Evolutionary conservation across 2,797 vertebrate species (phyloP).

Genomic region (Galago senegalensis): DNA sequence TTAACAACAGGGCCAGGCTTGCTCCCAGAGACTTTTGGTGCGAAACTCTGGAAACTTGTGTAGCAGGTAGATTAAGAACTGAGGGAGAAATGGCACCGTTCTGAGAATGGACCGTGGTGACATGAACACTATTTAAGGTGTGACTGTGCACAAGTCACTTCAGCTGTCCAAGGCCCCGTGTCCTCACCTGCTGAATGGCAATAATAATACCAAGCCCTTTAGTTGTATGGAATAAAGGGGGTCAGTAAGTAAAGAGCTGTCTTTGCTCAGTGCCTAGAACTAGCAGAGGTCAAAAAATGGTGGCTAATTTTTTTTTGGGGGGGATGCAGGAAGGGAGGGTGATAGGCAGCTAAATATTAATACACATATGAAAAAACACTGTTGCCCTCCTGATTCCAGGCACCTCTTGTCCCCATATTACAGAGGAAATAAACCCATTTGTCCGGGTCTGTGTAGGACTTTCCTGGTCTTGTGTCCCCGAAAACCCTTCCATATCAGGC

Average conservation of each 20-base stretch:
- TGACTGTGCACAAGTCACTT: neutral
- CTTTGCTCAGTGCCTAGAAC: neutral
- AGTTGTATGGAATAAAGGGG: neutral
- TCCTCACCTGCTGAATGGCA: neutral
- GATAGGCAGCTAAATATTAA: neutral
- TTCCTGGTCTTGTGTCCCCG: neutral
- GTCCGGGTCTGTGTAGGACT: neutral
- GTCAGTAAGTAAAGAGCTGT: neutral
- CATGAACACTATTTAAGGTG: accelerated
- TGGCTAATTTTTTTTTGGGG: neutral
- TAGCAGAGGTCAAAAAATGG: neutral
- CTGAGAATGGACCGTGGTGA: neutral
- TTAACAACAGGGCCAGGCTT: neutral
- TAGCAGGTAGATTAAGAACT: neutral
- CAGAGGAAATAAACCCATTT: accelerated
- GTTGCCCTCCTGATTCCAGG: neutral
- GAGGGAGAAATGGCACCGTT: neutral
- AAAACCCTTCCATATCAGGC: neutral
- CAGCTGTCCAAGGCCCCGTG: neutral
- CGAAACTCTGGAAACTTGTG: neutral
- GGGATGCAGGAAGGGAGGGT: too few species aligned
- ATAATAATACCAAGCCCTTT: accelerated
- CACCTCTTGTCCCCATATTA: neutral
- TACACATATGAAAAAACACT: neutral
- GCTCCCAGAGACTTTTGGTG: neutral